Percentiles rank a stretch among this genome's conserved stretches.
Conservation (phyloP, 2,888 invertebrate species). For the Balanococcus diminutus region DNA sequence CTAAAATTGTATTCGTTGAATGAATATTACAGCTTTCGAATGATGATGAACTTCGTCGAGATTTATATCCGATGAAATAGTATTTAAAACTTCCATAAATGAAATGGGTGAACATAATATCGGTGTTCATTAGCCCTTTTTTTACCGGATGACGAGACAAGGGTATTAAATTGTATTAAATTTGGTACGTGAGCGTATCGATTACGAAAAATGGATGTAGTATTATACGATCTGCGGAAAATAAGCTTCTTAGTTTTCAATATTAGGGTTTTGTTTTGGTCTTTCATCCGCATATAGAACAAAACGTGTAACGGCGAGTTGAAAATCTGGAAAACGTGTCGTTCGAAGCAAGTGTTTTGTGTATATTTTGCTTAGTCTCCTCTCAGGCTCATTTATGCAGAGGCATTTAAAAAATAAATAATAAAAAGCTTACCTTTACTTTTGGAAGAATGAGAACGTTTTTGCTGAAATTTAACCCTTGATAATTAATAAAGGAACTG, state of each 20-base stretch:
- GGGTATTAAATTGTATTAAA: conserved; percentile 27
- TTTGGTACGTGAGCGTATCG: not conserved
- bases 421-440: not conserved
- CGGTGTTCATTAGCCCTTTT: not conserved
- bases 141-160: not conserved
- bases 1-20: not conserved
- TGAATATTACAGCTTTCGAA: not conserved
- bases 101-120: not conserved
- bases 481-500: not conserved
- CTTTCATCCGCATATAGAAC: not conserved
- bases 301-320: not conserved
- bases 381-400: too few relatives aligned
- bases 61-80: not conserved
- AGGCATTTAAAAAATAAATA: too few relatives aligned
- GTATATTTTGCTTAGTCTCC: not conserved
- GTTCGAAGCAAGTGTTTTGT: not conserved
- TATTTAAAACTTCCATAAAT: conserved; percentile 22
- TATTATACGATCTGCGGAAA: not conserved
- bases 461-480: not conserved
- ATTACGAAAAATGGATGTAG: not conserved
- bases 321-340: not conserved
- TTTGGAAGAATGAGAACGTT: not conserved
- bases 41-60: not conserved
- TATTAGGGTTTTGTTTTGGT: not conserved
- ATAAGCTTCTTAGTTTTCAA: conserved; percentile 23